A percentile compares a stretch with the other conserved stretches of the same genome.
phyloP scores from a whole-genome alignment of 64 coral and sea anemone genomes.

The Stichodactyla helianthus region DNA sequence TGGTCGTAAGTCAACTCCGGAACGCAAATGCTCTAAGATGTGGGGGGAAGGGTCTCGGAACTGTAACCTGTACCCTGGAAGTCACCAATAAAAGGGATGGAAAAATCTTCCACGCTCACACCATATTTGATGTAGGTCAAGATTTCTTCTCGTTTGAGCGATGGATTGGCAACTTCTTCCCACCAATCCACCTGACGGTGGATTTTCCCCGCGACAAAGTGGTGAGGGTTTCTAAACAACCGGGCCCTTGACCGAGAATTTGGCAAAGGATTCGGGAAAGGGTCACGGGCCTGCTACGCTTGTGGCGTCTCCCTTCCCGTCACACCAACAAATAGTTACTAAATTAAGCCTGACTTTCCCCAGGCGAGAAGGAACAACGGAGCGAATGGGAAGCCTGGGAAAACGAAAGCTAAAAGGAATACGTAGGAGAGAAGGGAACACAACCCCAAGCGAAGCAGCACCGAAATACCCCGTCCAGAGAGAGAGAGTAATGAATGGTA shows the following conservation, averaged over 20 bases:
- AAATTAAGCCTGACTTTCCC: background rate
- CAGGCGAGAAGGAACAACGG: no score
- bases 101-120: background rate
- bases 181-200: background rate
- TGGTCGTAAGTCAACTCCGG: no score
- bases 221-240: background rate
- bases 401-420: background rate
- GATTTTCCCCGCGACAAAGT: slow-evolving; percentile 10
- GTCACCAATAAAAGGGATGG: background rate
- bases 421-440: slow-evolving; percentile 8
- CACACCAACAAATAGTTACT: no score
- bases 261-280: background rate
- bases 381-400: no score
- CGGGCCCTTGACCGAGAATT: background rate
- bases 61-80: slow-evolving; percentile 10
- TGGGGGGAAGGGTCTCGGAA: no score
- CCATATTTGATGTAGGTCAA: background rate
- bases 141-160: background rate
- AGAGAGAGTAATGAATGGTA: background rate
- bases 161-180: background rate
- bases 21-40: no score
- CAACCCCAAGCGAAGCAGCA: slow-evolving; percentile 5
- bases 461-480: slow-evolving; percentile 19
- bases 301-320: slow-evolving; percentile 4
- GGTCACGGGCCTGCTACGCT: background rate